These are phyloP conservation scores for Lacanobia wlatinum DNA, from an alignment of 2,888 invertebrate species.

Conservation along the genomic window DNA sequence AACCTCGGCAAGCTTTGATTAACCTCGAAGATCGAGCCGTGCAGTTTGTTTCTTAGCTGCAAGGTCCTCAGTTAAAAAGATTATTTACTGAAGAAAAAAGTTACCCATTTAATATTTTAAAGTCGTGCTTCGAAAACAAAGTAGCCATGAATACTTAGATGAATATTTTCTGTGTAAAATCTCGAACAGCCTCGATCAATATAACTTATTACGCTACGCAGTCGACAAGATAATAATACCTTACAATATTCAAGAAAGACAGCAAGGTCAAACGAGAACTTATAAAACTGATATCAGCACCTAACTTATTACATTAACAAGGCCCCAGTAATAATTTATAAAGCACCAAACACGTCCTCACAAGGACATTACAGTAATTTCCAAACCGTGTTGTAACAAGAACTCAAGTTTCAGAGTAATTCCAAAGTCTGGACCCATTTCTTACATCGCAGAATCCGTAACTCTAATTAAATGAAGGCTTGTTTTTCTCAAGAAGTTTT, in stretches of 20 bases:
- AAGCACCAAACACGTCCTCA: slow-evolving; percentile 36
- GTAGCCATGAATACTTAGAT: background rate
- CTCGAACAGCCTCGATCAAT: background rate
- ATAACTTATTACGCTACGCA: background rate
- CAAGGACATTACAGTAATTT: slow-evolving; percentile 50
- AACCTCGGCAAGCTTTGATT: too few species aligned
- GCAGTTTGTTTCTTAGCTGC: too few species aligned
- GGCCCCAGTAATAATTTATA: slow-evolving; percentile 35
- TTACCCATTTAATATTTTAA: too few species aligned
- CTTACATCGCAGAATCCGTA: slow-evolving; percentile 61
- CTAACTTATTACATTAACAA: slow-evolving; percentile 38
- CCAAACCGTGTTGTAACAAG: slow-evolving; percentile 39
- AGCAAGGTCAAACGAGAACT: slow-evolving; percentile 15
- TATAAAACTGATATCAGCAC: slow-evolving; percentile 33
- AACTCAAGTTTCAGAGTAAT: slow-evolving; percentile 50
- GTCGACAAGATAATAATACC: background rate
- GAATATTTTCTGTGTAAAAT: background rate
- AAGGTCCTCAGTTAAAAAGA: background rate
- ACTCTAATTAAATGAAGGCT: slow-evolving; percentile 66
- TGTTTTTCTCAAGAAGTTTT: slow-evolving; percentile 66
- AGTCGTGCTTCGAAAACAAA: background rate
- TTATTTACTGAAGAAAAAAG: background rate
- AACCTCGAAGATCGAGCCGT: too few species aligned
- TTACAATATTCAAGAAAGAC: slow-evolving; percentile 2
- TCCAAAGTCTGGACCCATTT: slow-evolving; percentile 55